Base-by-base conservation (phyloP, 2,888 invertebrate genomes). In the Prenolepis imparis region DNA sequence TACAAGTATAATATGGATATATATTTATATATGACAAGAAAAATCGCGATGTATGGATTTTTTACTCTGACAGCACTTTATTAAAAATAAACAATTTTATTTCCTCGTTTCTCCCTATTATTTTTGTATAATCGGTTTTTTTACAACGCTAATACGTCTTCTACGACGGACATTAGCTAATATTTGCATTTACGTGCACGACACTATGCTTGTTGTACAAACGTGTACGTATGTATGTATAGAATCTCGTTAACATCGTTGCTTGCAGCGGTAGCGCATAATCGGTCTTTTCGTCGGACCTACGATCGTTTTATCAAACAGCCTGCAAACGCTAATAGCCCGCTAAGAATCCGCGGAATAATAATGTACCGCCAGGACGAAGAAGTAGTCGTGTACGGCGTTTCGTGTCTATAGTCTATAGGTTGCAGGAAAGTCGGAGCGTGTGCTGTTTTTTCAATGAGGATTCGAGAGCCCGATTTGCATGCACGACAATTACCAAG, bases 291-390 rank as follows among this genome's bases (percentile, higher is more conserved):
- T 82, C 41, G 28, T 61, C 48, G 78, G 2, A 87, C 61, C 78
- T 81, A 84, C 67, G 82, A 73, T 41, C 73, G 81, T 83, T 85
- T 87, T 84, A 84, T 87, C 84, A 72, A 64, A 36, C 80, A 57
- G 68, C 59, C 21, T 57, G 74, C 32, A 81, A 73, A 77, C 85
- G 66, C 64, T 87, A 85, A 87, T 87, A 66, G 67, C 64, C 82
- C 44, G 66, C 28, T 68, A 84, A 87, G 85, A 81, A 84, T 85
- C 83, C 80, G 41, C 28, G 61, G 77, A 84, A 84, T 87, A 85
- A 85, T 80, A 84, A 87, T 84, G 61, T 59, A 61, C 48, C 52
- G 41, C 24, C 61, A 6, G 39, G 5, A 61, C 28, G 28, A 67
- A 68, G 78, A 77, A 61, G 39, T 18, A 11, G 0, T 18, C 41